Evolutionary conservation across 2,888 invertebrate species (phyloP).

Genomic region (Pachycephus smyrnensis): DNA sequence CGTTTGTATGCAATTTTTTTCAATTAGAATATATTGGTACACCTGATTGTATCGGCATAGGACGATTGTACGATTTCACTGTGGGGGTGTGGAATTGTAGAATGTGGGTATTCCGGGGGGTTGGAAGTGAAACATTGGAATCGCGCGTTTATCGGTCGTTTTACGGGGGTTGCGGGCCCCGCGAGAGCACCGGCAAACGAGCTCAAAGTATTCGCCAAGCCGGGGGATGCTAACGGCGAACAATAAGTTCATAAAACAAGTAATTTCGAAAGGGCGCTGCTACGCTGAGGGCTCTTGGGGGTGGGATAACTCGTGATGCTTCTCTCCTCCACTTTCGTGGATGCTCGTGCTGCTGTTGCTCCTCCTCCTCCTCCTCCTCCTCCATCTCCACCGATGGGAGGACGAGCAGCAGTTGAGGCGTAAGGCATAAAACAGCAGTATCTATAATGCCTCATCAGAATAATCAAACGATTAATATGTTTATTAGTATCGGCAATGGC

Average conservation of each 20-base stretch:
- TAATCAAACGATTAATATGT: constrained; percentile 61
- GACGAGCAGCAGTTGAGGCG: constrained; percentile 43
- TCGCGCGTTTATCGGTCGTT: constrained; percentile 7
- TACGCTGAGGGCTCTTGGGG: constrained; percentile 8
- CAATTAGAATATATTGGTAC: neutral
- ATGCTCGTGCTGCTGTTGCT: constrained; percentile 12
- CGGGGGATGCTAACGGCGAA: constrained; percentile 16
- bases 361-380: neutral
- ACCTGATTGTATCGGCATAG: neutral
- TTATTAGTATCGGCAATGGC: constrained; percentile 57
- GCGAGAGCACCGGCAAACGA: constrained; percentile 1
- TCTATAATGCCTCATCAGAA: constrained; percentile 51
- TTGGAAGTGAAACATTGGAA: neutral
- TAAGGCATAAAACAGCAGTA: constrained; percentile 44
- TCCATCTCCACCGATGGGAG: constrained; percentile 18
- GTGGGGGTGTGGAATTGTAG: neutral
- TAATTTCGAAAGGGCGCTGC: constrained; percentile 24
- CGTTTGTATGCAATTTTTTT: neutral
- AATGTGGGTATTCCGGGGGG: neutral
- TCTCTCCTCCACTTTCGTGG: constrained; percentile 9
- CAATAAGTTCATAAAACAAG: constrained; percentile 34
- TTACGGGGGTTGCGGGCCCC: neutral
- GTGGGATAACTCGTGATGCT: constrained; percentile 16
- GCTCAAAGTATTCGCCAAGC: constrained; percentile 8
- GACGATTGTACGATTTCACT: neutral